Conservation (phyloP, 2,888 invertebrate species). For the Euplagia quadripunctaria region DNA sequence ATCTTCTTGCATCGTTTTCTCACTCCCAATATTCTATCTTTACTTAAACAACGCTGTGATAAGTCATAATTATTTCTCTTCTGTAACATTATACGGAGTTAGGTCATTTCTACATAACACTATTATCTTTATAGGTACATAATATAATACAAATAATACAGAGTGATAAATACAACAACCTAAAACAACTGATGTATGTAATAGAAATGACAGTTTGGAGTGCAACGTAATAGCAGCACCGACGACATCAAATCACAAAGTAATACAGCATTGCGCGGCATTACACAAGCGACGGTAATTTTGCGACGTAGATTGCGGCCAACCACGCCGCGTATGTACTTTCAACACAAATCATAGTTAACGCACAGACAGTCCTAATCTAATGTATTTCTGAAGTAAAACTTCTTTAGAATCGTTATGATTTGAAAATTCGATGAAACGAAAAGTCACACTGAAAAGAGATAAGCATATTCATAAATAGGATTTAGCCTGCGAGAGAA, state of each 20-base stretch:
- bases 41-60: no score
- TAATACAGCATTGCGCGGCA: slow-evolving; percentile 66
- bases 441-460: no score
- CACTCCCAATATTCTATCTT: no score
- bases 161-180: background rate
- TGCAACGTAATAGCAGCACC: slow-evolving; percentile 41
- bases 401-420: no score
- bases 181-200: slow-evolving; percentile 38
- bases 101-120: no score
- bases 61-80: no score
- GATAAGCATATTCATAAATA: no score
- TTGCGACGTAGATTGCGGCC: slow-evolving; percentile 68
- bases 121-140: no score
- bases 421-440: no score
- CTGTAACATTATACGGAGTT: no score
- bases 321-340: slow-evolving; percentile 55
- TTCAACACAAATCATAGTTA: slow-evolving; percentile 57
- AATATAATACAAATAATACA: background rate
- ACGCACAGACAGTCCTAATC: slow-evolving; percentile 4
- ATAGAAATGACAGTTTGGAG: slow-evolving; percentile 39
- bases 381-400: background rate
- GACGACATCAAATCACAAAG: slow-evolving; percentile 57
- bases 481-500: no score
- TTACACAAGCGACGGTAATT: slow-evolving; percentile 72
- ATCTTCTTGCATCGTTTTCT: no score